These are phyloP conservation scores for Formica exsecta DNA, from an alignment of 1,140 invertebrate genomes.

Conservation along the genomic window DNA sequence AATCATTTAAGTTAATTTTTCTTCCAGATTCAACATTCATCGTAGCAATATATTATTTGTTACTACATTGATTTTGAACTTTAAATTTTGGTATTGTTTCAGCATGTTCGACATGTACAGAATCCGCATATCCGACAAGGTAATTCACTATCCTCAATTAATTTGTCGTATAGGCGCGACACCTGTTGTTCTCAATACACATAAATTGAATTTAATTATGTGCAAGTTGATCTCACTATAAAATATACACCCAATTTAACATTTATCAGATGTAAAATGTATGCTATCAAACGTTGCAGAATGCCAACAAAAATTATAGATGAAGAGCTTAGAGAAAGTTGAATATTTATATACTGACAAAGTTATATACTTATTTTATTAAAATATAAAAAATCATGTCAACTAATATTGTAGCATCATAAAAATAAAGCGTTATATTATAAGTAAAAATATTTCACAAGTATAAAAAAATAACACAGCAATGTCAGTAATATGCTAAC, in stretches of 20 bases:
- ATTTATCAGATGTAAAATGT: background rate
- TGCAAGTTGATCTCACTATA: constrained; percentile 61
- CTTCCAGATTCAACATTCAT: background rate
- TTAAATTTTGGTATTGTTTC: constrained; percentile 13
- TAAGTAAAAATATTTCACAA: background rate
- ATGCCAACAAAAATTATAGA: constrained; percentile 38
- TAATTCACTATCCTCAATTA: constrained; percentile 61
- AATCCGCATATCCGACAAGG: constrained; percentile 18
- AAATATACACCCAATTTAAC: constrained; percentile 29
- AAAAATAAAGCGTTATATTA: background rate
- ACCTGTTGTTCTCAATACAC: constrained; percentile 54
- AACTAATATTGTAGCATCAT: background rate
- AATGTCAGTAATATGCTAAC: background rate
- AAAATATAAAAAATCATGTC: constrained; percentile 1
- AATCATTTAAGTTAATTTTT: background rate
- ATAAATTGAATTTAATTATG: constrained; percentile 42
- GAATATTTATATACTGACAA: constrained; percentile 29
- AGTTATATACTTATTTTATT: background rate
- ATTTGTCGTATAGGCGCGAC: constrained; percentile 53
- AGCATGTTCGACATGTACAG: constrained; percentile 11
- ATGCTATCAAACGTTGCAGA: constrained; percentile 25
- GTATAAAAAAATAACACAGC: constrained; percentile 10
- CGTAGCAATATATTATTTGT: background rate
- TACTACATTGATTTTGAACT: background rate
- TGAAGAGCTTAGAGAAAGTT: background rate